These are phyloP conservation scores for Pogoniulus pusillus DNA, from an alignment of 2,797 vertebrate genomes.

Conservation along the genomic window DNA sequence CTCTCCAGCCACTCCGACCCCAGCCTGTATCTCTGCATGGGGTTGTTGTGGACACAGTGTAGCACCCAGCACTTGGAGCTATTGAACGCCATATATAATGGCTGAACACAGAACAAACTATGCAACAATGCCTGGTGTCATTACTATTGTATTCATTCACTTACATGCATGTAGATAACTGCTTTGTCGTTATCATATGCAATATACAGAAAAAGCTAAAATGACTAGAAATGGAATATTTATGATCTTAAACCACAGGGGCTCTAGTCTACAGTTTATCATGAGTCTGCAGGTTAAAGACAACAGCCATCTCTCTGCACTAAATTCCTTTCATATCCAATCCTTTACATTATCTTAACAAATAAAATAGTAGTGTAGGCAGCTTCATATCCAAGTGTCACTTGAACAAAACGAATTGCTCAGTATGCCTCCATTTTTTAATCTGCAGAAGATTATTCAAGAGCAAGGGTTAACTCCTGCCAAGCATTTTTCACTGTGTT, in stretches of 20 bases:
- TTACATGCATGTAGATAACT: not conserved
- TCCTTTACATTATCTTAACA: not conserved
- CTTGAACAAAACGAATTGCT: not conserved
- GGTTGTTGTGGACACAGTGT: no score
- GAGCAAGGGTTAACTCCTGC: not conserved
- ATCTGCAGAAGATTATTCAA: not conserved
- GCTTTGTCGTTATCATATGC: not conserved
- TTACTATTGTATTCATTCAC: not conserved
- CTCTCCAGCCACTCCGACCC: no score
- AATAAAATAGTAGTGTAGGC: not conserved
- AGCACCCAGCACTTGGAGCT: no score
- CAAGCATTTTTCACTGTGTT: not conserved
- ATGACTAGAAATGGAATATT: not conserved
- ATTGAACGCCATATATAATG: no score
- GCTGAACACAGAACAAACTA: not conserved
- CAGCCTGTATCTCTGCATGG: no score
- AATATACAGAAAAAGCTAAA: not conserved
- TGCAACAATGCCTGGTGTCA: not conserved
- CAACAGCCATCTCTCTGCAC: not conserved
- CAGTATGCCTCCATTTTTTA: not conserved
- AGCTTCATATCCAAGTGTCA: not conserved
- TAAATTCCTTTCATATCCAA: not conserved
- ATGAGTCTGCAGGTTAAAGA: not conserved
- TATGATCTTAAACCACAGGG: not conserved
- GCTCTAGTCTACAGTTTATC: not conserved